Conservation (phyloP, 2,113 vertebrate genomes). For the Tragelaphus imberbis region DNA sequence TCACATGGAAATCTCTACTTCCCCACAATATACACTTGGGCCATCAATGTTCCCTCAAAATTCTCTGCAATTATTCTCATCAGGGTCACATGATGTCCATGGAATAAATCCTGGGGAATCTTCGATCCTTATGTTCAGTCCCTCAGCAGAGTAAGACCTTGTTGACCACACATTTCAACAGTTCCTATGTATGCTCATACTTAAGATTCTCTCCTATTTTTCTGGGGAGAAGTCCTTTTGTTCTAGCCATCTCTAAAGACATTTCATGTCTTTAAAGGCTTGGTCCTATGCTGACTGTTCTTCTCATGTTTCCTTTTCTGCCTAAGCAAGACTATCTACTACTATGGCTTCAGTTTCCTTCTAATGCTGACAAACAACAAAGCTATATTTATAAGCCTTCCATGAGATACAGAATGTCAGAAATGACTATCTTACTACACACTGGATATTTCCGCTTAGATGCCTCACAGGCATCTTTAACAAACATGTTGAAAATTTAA, state of each 20-base stretch:
- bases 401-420: not conserved
- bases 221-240: not conserved
- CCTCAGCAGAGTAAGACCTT: not conserved
- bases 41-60: accelerated
- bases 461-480: not conserved
- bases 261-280: not conserved
- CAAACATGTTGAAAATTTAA: not conserved
- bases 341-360: not conserved
- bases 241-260: not conserved
- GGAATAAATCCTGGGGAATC: not conserved
- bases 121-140: not conserved
- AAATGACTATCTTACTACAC: not conserved
- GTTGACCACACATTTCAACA: not conserved
- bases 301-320: not conserved
- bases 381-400: not conserved
- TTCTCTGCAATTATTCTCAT: not conserved
- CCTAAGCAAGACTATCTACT: not conserved
- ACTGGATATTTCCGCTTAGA: not conserved
- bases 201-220: not conserved
- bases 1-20: not conserved
- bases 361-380: not conserved
- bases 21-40: not conserved
- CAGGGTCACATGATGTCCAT: not conserved
- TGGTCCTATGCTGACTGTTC: too few relatives aligned
- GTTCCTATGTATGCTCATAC: not conserved